phyloP scores from a whole-genome alignment of 2,888 invertebrate species.

The Lasioglossum villosulum region DNA sequence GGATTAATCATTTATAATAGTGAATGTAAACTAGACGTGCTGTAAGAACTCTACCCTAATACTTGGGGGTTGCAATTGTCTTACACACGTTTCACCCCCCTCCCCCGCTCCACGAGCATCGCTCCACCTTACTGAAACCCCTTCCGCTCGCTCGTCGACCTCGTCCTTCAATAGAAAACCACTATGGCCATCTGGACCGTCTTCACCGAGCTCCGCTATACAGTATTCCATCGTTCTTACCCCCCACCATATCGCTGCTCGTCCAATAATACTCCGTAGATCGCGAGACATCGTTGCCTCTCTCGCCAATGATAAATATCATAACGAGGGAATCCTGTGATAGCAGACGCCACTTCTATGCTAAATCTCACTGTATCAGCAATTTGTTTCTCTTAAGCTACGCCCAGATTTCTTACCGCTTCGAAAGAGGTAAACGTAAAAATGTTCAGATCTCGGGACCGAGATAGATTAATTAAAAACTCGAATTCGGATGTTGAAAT shows the following conservation, averaged over 20 bases:
- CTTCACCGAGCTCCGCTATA: background rate
- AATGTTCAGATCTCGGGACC: too few species aligned
- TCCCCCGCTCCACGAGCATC: constrained; percentile 18
- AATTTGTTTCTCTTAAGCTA: too few species aligned
- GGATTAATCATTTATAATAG: constrained; percentile 64
- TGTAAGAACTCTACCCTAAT: constrained; percentile 37
- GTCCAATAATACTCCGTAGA: too few species aligned
- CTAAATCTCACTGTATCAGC: too few species aligned
- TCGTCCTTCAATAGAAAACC: background rate
- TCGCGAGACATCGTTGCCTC: too few species aligned
- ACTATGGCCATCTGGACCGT: too few species aligned
- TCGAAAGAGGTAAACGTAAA: too few species aligned
- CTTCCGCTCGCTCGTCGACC: background rate
- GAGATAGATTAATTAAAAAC: background rate
- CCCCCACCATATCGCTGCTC: background rate
- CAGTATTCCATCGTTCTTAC: background rate
- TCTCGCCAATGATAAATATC: too few species aligned
- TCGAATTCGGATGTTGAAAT: background rate
- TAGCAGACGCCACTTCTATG: too few species aligned
- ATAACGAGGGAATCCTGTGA: too few species aligned
- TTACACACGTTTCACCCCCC: constrained; percentile 48
- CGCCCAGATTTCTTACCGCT: too few species aligned
- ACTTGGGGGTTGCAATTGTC: constrained; percentile 6
- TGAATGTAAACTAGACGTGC: constrained; percentile 53
- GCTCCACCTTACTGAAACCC: background rate